Evolutionary conservation across 1,140 invertebrate species (phyloP).

Genomic region (Drosophila eugracilis): DNA sequence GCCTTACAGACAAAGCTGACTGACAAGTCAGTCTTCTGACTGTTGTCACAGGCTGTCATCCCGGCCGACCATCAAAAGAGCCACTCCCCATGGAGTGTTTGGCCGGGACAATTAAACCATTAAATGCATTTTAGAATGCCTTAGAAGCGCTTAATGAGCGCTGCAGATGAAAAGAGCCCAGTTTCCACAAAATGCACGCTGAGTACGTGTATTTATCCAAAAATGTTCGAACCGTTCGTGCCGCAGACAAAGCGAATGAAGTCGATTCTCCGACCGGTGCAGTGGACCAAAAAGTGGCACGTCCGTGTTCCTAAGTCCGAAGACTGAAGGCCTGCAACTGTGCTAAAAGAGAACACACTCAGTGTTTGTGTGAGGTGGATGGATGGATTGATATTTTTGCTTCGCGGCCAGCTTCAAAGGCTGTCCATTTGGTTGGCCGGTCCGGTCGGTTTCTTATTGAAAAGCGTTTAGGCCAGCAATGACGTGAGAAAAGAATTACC

Average conservation of each 20-base stretch:
- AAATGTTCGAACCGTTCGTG: slow-evolving; percentile 55
- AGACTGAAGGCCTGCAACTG: slow-evolving; percentile 39
- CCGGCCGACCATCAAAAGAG: slow-evolving; percentile 9
- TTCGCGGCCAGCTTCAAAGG: slow-evolving; percentile 45
- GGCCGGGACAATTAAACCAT: slow-evolving; percentile 51
- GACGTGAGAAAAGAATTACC: slow-evolving; percentile 59
- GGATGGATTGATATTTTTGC: slow-evolving; percentile 51
- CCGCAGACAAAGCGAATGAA: slow-evolving; percentile 46
- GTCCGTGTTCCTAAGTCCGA: slow-evolving; percentile 37
- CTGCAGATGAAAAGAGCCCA: slow-evolving; percentile 52
- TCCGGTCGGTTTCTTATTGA: slow-evolving; percentile 30
- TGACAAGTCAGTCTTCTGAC: too few species aligned
- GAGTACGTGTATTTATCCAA: slow-evolving; percentile 56
- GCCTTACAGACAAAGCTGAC: slow-evolving; percentile 2
- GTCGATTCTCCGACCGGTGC: slow-evolving; percentile 1
- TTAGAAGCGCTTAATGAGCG: slow-evolving; percentile 51
- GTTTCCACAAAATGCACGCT: slow-evolving; percentile 47
- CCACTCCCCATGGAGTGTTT: slow-evolving; percentile 41
- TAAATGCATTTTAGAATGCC: slow-evolving; percentile 56
- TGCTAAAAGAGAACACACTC: slow-evolving; percentile 46
- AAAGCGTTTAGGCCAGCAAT: slow-evolving; percentile 50
- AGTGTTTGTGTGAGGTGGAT: slow-evolving; percentile 7
- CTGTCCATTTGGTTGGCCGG: slow-evolving; percentile 2
- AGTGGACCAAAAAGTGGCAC: slow-evolving; percentile 57
- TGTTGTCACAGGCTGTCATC: slow-evolving; percentile 14